Evolutionary conservation across 2,888 invertebrate genomes (phyloP), one percentile per base, ranked within the genome.

Genomic region (Drosophila lutescens): DNA sequence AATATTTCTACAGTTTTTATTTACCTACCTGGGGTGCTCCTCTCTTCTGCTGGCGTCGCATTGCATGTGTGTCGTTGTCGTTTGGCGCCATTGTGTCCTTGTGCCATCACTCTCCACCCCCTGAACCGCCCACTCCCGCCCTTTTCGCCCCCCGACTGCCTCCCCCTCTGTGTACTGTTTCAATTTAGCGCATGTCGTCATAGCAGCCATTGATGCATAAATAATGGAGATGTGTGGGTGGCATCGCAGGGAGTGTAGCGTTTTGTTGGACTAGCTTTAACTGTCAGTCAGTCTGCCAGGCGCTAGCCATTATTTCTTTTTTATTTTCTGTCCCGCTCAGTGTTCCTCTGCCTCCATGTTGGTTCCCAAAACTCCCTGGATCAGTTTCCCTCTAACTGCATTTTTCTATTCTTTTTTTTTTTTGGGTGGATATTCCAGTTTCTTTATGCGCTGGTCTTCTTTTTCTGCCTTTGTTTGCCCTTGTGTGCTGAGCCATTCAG

Each of bases 201-300:
- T 86, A 84, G 88, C 88, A 86, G 84, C 80, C 82, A 86, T 81
- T 89, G 89, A 88, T 88, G 89, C 87, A 88, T 88, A 89, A 89
- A 89, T 89, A 89, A 88, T 89, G 79, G 86, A 74, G 80, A 71
- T 70, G 76, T 47, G 55, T 51, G 47, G 38, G 57, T 46, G 44
- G 56, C 49, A 34, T 44, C 36, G 51, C 30, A 54, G 58, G 55
- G 54, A 9, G 71, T 44, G 43, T 43, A 62, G 53, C 76, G 68
- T 74, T 76, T 63, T 63, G 62, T 62, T 78, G 70, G 84, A 86
- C 84, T 88, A 70, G 86, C 88, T 80, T 83, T 88, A 88, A 86
- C 88, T 84, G 83, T 86, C 88, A 83, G 81, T 84, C 74, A 44
- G 68, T 36, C 73, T 30, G 74, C 20, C 86, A 78, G 78, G 17